Percentiles rank a stretch among this genome's conserved stretches.
Conservation (phyloP, 2,797 vertebrate species). For the Trichosurus vulpecula region DNA sequence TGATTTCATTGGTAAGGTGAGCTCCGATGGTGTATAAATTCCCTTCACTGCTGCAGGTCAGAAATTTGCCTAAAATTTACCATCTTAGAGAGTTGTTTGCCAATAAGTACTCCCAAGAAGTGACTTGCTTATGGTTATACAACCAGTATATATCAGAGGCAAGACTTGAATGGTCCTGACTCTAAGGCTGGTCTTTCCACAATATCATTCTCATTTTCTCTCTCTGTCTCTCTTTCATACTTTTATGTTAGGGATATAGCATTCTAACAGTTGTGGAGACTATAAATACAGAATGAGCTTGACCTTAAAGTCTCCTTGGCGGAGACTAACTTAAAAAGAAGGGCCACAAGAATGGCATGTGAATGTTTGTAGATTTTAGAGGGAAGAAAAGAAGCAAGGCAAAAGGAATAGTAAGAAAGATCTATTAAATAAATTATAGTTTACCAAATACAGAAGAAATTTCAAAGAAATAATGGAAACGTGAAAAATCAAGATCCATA, state of each 20-base stretch:
- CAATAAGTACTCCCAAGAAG: neutral
- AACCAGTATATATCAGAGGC: neutral
- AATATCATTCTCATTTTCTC: too few relatives aligned
- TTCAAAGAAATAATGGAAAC: constrained; percentile 23
- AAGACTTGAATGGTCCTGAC: too few relatives aligned
- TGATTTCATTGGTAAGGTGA: neutral
- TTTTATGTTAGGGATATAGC: too few relatives aligned
- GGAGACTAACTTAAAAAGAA: neutral
- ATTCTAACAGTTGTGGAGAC: too few relatives aligned
- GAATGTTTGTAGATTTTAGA: neutral
- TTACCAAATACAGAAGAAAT: neutral
- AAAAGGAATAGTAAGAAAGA: constrained; percentile 11
- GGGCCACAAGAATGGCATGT: neutral
- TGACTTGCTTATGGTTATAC: neutral
- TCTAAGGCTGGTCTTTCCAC: too few relatives aligned
- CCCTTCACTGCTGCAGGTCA: neutral
- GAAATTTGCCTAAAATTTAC: neutral
- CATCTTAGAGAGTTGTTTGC: neutral
- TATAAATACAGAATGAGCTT: too few relatives aligned
- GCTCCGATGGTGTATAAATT: neutral
- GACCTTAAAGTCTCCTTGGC: too few relatives aligned
- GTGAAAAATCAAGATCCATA: constrained; percentile 16
- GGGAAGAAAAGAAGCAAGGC: neutral
- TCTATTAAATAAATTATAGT: neutral
- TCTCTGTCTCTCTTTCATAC: too few relatives aligned